Evolutionary conservation across 2,113 vertebrate genomes (phyloP), one percentile per base, ranked within the genome.

Genomic region (Butastur rufipennis): DNA sequence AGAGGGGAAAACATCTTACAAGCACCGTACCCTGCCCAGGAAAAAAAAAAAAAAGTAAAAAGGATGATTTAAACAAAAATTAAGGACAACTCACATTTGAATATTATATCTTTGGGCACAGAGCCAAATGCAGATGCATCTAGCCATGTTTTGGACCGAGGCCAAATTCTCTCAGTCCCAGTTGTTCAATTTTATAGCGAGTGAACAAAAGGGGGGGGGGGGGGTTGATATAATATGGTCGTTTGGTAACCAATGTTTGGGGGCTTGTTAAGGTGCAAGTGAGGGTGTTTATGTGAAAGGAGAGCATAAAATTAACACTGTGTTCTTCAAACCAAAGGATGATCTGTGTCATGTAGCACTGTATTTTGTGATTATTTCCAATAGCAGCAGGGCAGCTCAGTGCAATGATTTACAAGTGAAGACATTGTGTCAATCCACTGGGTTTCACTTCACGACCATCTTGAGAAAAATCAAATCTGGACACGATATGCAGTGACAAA

Each of bases 91-190:
- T 98, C 97, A 94, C 96, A 98, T 98, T 97, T 98, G 96, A 98
- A 98, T 97, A 98, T 98, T 97, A 97, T 98, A 98, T 98, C 96
- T 98, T 97, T 97, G 96, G 98, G 98, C 98, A 97, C 82, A 93
- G 61, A 96, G 97, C 97, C 98, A 98, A 98, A 92, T 98, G 74
- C 40, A 97, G 95, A 98, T 97, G 96, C 88, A 78, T 97, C 95
- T 97, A 97, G 71, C 97, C 96, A 96, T 81, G 96, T 95, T 97
- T 97, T 98, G 98, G 97, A 98, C 72, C 7, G 6, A 25, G 91
- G 96, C 98, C 98, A 98, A 97, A 93, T 91, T 96, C 81, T 94
- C 93, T 95, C 73, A 71, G 89, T 97, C 97, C 97, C 97, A 97
- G 97, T 98, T 98, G 97, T 97, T 98, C 88, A 74, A 94, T 98